Percentiles rank a stretch among this genome's conserved stretches.
Evolutionary conservation across 2,797 vertebrate genomes (phyloP).

Genomic region (Distichodus sexfasciatus): DNA sequence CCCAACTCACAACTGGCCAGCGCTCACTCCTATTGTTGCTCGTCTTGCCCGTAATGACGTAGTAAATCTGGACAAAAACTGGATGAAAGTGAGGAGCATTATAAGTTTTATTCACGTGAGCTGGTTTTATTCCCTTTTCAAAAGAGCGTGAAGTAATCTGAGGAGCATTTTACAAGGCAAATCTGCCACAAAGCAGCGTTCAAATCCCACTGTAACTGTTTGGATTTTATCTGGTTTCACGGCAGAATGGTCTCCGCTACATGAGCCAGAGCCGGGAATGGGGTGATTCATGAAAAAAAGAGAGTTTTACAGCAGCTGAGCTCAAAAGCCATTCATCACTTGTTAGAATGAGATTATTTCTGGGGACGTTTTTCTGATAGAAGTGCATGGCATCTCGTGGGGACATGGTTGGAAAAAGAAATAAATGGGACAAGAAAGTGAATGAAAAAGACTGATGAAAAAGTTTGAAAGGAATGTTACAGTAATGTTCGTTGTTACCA

Average conservation of each 20-base stretch:
- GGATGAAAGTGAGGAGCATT: too few species aligned
- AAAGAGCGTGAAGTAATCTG: too few species aligned
- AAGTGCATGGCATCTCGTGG: too few species aligned
- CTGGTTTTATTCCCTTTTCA: too few species aligned
- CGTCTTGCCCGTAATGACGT: too few species aligned
- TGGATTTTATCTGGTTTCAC: slow-evolving; percentile 7
- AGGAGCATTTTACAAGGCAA: neutral
- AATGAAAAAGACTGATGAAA: neutral
- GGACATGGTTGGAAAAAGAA: neutral
- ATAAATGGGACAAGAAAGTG: neutral
- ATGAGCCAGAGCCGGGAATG: neutral
- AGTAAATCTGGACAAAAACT: too few species aligned
- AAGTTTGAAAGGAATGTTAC: too few species aligned
- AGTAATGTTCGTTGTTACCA: too few species aligned
- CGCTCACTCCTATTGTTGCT: too few species aligned
- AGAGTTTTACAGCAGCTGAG: neutral
- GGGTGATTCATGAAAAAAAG: slow-evolving; percentile 10
- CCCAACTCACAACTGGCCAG: too few species aligned
- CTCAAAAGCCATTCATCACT: slow-evolving; percentile 1
- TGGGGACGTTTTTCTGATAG: too few species aligned
- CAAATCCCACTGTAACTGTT: neutral
- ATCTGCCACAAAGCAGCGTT: neutral
- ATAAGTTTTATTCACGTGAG: too few species aligned
- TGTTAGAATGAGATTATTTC: neutral
- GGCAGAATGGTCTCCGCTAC: neutral